Percentiles rank a stretch among this genome's conserved stretches.
Evolutionary conservation across 2,113 vertebrate genomes (phyloP).

Genomic region (Chrysochloris asiatica): DNA sequence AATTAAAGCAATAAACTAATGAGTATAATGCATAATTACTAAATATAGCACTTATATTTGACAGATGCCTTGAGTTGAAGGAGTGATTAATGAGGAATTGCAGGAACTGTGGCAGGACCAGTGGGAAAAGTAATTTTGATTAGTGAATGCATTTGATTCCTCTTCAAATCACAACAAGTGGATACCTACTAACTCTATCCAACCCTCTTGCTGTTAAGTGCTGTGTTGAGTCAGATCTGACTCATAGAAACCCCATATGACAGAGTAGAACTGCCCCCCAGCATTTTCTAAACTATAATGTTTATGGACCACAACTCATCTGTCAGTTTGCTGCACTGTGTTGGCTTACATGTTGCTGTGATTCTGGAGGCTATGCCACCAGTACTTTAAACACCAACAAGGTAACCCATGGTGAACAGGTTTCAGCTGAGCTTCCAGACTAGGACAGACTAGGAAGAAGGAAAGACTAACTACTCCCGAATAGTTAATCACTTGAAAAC

Average conservation of each 20-base stretch:
- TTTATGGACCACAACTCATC: too few species aligned
- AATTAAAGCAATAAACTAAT: slow-evolving; percentile 55
- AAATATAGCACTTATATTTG: slow-evolving; percentile 45
- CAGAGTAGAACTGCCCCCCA: background rate
- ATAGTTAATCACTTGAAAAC: too few species aligned
- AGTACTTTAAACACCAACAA: too few species aligned
- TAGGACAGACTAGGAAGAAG: too few species aligned
- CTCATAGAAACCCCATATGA: background rate
- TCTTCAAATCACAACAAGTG: slow-evolving; percentile 27
- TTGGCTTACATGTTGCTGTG: too few species aligned
- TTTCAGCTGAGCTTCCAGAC: too few species aligned
- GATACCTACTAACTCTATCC: background rate
- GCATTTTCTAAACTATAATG: background rate
- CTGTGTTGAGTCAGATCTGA: background rate
- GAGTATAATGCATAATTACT: slow-evolving; percentile 27
- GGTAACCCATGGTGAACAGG: too few species aligned
- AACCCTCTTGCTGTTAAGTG: background rate
- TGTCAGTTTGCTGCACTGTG: too few species aligned
- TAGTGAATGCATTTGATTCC: slow-evolving; percentile 45
- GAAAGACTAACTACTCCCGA: too few species aligned
- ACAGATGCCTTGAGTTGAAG: slow-evolving; percentile 41
- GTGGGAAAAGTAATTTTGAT: slow-evolving; percentile 28
- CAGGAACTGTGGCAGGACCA: background rate
- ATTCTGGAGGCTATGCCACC: too few species aligned
- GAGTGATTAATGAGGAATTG: slow-evolving; percentile 11